Conservation (phyloP, 37 sponge, comb jelly and placozoan species). For the Geodia barretti region DNA sequence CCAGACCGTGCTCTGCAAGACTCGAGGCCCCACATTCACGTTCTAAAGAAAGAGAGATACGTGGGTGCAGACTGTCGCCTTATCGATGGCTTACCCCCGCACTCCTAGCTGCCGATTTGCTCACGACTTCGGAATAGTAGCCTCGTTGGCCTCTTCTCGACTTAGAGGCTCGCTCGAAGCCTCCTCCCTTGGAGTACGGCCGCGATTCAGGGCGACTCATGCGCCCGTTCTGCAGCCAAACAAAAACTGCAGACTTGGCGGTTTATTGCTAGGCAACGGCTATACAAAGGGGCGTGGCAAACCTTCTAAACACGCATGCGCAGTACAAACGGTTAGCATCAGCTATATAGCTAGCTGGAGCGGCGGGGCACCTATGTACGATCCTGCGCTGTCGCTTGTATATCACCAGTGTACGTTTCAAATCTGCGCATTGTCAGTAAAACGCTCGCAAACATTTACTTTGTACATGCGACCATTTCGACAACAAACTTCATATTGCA, state of each 20-base stretch:
- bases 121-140: slow-evolving; percentile 87
- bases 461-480: no score
- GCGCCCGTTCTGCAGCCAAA: not conserved
- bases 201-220: not conserved
- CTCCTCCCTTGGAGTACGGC: slow-evolving; percentile 4
- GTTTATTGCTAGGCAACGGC: not conserved
- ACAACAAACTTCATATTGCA: no score
- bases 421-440: no score
- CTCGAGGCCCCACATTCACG: slow-evolving; percentile 65
- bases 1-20: slow-evolving; percentile 70
- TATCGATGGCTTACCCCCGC: slow-evolving; percentile 39
- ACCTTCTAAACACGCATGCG: no score
- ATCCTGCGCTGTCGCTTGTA: no score
- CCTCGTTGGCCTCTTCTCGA: slow-evolving; percentile 71
- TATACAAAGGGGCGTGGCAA: no score
- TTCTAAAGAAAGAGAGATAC: slow-evolving; percentile 33
- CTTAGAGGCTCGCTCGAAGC: not conserved
- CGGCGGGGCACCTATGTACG: no score
- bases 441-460: no score
- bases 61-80: not conserved
- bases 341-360: no score
- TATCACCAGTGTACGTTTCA: no score
- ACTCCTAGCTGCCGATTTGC: slow-evolving; percentile 29
- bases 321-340: no score
- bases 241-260: not conserved